Evolutionary conservation across 2,797 vertebrate genomes (phyloP).

Genomic region (Sebastes vulpes): DNA sequence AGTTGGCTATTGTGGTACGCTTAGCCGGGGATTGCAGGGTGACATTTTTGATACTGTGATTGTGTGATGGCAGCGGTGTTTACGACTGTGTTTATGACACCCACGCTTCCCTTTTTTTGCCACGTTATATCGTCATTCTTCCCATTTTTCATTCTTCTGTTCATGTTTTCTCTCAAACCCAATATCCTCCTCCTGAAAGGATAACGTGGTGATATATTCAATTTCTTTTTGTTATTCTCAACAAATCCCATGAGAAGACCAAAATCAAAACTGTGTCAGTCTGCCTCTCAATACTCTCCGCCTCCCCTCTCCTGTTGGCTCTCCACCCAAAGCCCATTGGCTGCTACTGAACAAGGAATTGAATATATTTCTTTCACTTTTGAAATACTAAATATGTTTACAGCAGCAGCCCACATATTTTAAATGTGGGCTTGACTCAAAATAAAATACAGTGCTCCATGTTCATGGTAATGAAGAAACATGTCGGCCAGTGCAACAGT

Average conservation of each 20-base stretch:
- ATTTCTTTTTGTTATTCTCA: neutral
- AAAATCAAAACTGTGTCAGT: neutral
- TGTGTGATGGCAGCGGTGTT: slow-evolving; percentile 10
- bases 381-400: neutral
- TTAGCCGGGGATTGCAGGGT: slow-evolving; percentile 24
- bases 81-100: neutral
- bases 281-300: neutral
- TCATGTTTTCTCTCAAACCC: neutral
- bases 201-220: neutral
- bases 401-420: neutral
- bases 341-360: neutral
- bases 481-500: neutral
- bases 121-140: neutral
- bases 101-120: neutral
- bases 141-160: neutral
- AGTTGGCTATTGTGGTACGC: slow-evolving; percentile 3
- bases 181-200: neutral
- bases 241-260: neutral
- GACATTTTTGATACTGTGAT: slow-evolving; percentile 10
- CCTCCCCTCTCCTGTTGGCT: neutral
- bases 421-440: neutral
- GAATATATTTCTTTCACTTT: neutral
- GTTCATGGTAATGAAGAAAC: neutral
- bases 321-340: neutral
- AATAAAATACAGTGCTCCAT: neutral